Conservation (phyloP, 1,140 invertebrate species). For the Sinonovacula constricta region DNA sequence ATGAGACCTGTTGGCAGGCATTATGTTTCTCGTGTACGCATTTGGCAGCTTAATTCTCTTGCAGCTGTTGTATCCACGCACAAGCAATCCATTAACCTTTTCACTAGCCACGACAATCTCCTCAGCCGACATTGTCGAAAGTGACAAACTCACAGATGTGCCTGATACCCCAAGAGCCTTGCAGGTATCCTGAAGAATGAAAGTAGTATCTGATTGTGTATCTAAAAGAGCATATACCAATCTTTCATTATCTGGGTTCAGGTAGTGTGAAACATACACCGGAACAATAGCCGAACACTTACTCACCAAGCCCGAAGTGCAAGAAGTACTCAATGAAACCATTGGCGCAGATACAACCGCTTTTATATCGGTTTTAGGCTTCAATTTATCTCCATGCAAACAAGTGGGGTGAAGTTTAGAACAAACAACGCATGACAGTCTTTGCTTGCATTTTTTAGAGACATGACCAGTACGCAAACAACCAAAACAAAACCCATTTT, state of each 20-base stretch:
- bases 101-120: conserved; percentile 1
- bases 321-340: too few relatives aligned
- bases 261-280: not conserved
- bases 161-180: conserved; percentile 15
- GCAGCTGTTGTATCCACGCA: conserved; percentile 13
- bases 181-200: conserved; percentile 15
- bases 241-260: conserved; percentile 14
- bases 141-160: conserved; percentile 5
- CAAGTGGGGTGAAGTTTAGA: too few relatives aligned
- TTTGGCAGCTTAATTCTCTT: conserved; percentile 7
- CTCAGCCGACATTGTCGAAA: conserved; percentile 31
- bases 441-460: too few relatives aligned
- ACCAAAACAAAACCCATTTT: too few relatives aligned
- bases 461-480: too few relatives aligned
- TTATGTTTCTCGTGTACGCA: conserved; percentile 32
- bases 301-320: not conserved
- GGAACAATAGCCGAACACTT: not conserved
- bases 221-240: conserved; percentile 39
- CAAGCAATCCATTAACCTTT: conserved; percentile 26
- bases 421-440: too few relatives aligned
- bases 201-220: conserved; percentile 43
- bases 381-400: too few relatives aligned
- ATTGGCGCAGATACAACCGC: too few relatives aligned
- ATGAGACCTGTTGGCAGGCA: conserved; percentile 38
- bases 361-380: too few relatives aligned